Percentiles rank a stretch among this genome's conserved stretches.
These are phyloP conservation scores for Patella pellucida DNA, from an alignment of 2,888 invertebrate genomes.

Conservation along the genomic window DNA sequence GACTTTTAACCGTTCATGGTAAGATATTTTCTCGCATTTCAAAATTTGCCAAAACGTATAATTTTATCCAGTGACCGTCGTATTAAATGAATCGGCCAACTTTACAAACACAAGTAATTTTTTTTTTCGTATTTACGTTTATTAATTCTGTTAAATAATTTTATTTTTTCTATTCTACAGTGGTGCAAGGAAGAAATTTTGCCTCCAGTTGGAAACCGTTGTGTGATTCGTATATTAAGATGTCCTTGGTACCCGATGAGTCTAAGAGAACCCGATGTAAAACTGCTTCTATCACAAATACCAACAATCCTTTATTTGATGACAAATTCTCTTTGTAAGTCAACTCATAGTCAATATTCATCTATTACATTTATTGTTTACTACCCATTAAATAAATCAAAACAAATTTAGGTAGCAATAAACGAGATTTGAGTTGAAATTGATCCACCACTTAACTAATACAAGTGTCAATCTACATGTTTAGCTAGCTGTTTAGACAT, in stretches of 20 bases:
- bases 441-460: not conserved
- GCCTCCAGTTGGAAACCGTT: slow-evolving; percentile 52
- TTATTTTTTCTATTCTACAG: slow-evolving; percentile 41
- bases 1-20: slow-evolving; percentile 64
- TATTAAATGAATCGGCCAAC: too few species aligned
- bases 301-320: slow-evolving; percentile 65
- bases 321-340: slow-evolving; percentile 70
- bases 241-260: slow-evolving; percentile 65
- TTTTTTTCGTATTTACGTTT: not conserved
- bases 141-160: not conserved
- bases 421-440: not conserved
- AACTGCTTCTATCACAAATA: slow-evolving; percentile 55
- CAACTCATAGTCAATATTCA: not conserved
- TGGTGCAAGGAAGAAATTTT: slow-evolving; percentile 58
- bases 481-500: slow-evolving; percentile 3
- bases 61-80: too few species aligned
- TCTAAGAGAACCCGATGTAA: slow-evolving; percentile 59
- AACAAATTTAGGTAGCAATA: not conserved
- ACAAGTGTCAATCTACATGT: not conserved
- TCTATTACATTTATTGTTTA: not conserved
- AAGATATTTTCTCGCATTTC: slow-evolving; percentile 27
- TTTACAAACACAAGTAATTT: too few species aligned
- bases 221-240: slow-evolving; percentile 62
- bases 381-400: slow-evolving; percentile 5
- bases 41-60: not conserved